Evolutionary conservation across 2,113 vertebrate species (phyloP).

Genomic region (Hyla sarda): DNA sequence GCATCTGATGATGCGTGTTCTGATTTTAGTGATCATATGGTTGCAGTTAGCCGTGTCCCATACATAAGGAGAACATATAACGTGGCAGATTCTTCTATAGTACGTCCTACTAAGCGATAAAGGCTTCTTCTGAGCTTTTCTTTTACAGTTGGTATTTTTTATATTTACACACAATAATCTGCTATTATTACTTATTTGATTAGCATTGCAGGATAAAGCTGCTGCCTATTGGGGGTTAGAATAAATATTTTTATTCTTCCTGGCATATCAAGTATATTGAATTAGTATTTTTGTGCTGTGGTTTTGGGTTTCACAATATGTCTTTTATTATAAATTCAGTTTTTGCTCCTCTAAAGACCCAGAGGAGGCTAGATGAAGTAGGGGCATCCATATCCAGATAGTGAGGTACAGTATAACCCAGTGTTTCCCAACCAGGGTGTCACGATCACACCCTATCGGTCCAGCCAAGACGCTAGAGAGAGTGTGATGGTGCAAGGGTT

Average conservation of each 20-base stretch:
- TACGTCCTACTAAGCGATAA: no score
- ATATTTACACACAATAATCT: neutral
- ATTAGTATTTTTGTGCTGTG: neutral
- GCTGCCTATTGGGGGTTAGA: neutral
- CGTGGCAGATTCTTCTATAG: conserved; percentile 15
- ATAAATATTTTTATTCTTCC: neutral
- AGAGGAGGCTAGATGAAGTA: no score
- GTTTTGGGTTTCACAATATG: neutral
- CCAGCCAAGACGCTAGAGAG: no score
- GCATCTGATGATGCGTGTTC: neutral
- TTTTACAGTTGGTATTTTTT: neutral
- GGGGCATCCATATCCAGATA: no score
- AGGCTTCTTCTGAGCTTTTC: neutral
- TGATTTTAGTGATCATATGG: conserved; percentile 28
- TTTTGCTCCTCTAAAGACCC: no score
- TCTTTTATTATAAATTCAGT: no score
- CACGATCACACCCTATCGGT: no score
- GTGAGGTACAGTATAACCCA: no score
- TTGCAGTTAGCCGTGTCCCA: conserved; percentile 16
- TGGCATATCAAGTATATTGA: neutral
- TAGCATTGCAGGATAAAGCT: neutral
- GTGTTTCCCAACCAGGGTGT: no score
- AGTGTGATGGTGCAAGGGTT: no score
- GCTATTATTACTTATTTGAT: neutral
- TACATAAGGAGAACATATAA: neutral